These are phyloP conservation scores for Sesamia nonagrioides DNA, from an alignment of 1,140 invertebrate species.

Conservation along the genomic window DNA sequence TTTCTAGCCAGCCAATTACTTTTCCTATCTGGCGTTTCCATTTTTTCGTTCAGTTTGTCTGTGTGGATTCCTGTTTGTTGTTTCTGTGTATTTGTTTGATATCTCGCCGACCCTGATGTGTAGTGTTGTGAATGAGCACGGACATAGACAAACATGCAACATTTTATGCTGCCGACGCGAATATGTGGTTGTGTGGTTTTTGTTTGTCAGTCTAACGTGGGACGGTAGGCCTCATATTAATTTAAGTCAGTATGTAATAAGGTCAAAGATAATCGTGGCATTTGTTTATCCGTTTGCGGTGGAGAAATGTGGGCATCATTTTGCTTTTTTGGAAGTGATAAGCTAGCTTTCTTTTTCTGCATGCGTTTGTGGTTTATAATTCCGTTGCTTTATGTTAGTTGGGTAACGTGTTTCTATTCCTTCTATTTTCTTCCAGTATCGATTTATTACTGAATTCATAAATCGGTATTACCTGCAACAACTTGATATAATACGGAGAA, in stretches of 20 bases:
- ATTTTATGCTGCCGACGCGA: constrained; percentile 31
- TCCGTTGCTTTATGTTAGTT: background rate
- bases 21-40: background rate
- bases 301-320: constrained; percentile 11
- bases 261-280: constrained; percentile 29
- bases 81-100: constrained; percentile 9
- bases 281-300: constrained; percentile 21
- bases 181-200: constrained; percentile 38
- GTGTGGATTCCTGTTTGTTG: background rate
- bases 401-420: background rate
- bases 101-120: constrained; percentile 24
- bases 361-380: background rate
- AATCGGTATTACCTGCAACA: background rate
- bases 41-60: background rate
- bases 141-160: constrained; percentile 42
- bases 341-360: background rate
- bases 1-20: background rate
- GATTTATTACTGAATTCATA: background rate
- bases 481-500: too few relatives aligned
- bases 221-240: constrained; percentile 35
- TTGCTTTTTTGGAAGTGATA: background rate
- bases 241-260: constrained; percentile 36
- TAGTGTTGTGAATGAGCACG: constrained; percentile 2
- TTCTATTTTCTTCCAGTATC: background rate
- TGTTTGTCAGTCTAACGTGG: constrained; percentile 10